Evolutionary conservation across 2,113 vertebrate species (phyloP).

Genomic region (Ciconia maguari): DNA sequence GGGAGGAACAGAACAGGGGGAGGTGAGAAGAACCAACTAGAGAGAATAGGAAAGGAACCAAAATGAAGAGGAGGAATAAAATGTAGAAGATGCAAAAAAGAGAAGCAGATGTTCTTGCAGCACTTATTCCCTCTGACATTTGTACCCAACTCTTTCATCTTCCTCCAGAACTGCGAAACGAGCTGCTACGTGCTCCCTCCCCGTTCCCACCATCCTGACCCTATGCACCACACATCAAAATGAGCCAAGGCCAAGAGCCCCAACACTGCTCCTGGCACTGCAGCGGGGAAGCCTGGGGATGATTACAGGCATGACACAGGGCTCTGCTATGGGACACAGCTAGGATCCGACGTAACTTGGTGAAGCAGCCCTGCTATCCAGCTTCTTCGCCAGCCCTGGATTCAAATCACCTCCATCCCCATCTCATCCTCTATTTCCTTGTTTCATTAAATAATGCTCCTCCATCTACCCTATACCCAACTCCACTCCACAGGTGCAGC

Average conservation of each 20-base stretch:
- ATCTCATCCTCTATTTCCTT: neutral
- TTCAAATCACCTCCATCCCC: neutral
- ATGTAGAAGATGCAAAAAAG: slow-evolving; percentile 54
- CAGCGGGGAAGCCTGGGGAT: neutral
- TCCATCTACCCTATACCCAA: neutral
- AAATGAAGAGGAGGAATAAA: slow-evolving; percentile 64
- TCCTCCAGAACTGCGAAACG: slow-evolving; percentile 11
- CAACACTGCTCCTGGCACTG: fast-evolving
- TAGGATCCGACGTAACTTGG: neutral
- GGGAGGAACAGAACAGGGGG: slow-evolving; percentile 67
- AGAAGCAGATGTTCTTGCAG: slow-evolving; percentile 64
- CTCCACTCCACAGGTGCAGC: neutral
- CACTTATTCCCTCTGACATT: slow-evolving; percentile 48
- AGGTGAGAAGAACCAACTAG: slow-evolving; percentile 66
- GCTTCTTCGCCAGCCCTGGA: neutral
- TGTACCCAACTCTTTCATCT: slow-evolving; percentile 8
- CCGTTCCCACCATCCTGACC: neutral
- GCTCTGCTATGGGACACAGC: neutral
- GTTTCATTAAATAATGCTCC: neutral
- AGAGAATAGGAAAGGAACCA: slow-evolving; percentile 63
- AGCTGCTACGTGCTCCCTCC: neutral
- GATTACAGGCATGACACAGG: neutral
- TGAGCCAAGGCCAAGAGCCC: neutral
- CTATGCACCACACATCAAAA: neutral
- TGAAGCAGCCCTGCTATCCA: neutral